Conservation (phyloP, 2,888 invertebrate species). For the Trissonchulus latispiculum region DNA sequence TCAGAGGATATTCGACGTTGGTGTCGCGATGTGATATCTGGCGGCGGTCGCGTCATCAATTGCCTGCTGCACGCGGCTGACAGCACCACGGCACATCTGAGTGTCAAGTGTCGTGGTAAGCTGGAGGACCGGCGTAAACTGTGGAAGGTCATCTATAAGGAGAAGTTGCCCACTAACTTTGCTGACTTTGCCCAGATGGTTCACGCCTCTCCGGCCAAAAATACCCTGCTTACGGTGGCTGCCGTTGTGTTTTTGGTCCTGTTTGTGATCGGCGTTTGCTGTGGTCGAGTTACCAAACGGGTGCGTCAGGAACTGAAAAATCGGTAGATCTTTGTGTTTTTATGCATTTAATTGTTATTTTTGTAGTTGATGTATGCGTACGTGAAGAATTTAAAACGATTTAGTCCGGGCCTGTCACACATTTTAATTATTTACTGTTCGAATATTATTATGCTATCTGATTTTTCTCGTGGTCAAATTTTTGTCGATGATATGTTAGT, state of each 20-base stretch:
- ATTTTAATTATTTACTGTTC: too few relatives aligned
- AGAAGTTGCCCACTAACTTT: conserved; percentile 64
- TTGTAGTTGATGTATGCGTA: too few relatives aligned
- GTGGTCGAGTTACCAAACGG: conserved; percentile 75
- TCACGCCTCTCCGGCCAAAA: too few relatives aligned
- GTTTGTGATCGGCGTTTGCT: conserved; percentile 82
- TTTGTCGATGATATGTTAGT: too few relatives aligned
- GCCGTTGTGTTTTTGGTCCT: conserved; percentile 69
- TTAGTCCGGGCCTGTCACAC: too few relatives aligned
- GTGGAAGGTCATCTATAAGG: conserved; percentile 47
- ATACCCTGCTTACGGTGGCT: conserved; percentile 65
- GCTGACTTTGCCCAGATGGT: conserved; percentile 71
- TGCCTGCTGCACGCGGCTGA: conserved; percentile 38
- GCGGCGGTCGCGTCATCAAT: conserved; percentile 62
- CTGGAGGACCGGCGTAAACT: conserved; percentile 37
- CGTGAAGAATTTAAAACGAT: too few relatives aligned
- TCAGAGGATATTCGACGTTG: conserved; percentile 57
- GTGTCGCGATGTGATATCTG: conserved; percentile 59
- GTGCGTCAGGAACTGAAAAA: conserved; percentile 49
- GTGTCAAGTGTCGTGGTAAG: conserved; percentile 37
- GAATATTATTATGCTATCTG: too few relatives aligned
- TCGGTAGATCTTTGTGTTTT: too few relatives aligned
- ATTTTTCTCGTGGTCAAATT: too few relatives aligned
- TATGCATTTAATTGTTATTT: too few relatives aligned
- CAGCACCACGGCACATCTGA: conserved; percentile 28